A percentile compares a stretch with the other conserved stretches of the same genome.
Conservation (phyloP, 2,888 invertebrate genomes). For the Trypoxylon attenuatum region DNA sequence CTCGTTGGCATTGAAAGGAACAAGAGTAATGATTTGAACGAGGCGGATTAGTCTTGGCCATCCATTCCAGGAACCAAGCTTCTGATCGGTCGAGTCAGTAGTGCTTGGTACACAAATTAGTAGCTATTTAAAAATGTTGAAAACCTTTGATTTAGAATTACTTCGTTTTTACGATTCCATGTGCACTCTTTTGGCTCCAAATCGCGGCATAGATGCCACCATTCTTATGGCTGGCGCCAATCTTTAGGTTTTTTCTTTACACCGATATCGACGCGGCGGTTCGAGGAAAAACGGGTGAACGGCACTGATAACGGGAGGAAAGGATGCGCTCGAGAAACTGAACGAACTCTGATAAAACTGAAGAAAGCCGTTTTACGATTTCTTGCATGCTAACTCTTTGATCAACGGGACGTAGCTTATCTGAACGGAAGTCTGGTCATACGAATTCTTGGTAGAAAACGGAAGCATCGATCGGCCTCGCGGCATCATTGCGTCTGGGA, state of each 20-base stretch:
- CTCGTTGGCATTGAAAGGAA: conserved; percentile 39
- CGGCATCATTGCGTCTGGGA: too few relatives aligned
- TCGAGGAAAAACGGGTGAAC: conserved; percentile 57
- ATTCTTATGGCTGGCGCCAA: conserved; percentile 29
- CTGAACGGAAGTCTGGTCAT: conserved; percentile 41
- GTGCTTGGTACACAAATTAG: conserved; percentile 1
- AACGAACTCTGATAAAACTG: conserved; percentile 43
- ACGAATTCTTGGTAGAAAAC: conserved; percentile 37
- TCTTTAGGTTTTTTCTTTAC: conserved; percentile 23
- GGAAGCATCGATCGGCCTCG: conserved; percentile 20
- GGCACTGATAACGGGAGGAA: conserved; percentile 45
- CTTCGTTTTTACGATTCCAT: not conserved
- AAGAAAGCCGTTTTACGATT: conserved; percentile 31
- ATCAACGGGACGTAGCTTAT: conserved; percentile 38
- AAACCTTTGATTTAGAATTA: not conserved
- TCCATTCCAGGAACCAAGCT: conserved; percentile 23
- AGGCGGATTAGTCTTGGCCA: conserved; percentile 19
- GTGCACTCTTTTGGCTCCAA: not conserved
- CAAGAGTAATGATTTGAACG: conserved; percentile 15
- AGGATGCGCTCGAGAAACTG: conserved; percentile 13
- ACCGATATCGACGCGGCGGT: conserved; percentile 27
- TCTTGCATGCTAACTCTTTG: conserved; percentile 30
- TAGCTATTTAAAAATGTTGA: not conserved
- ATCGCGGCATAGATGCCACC: not conserved
- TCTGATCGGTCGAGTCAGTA: conserved; percentile 22